Base-by-base conservation (phyloP, 2,113 vertebrate species). In the Gallinago paraguaiae region DNA sequence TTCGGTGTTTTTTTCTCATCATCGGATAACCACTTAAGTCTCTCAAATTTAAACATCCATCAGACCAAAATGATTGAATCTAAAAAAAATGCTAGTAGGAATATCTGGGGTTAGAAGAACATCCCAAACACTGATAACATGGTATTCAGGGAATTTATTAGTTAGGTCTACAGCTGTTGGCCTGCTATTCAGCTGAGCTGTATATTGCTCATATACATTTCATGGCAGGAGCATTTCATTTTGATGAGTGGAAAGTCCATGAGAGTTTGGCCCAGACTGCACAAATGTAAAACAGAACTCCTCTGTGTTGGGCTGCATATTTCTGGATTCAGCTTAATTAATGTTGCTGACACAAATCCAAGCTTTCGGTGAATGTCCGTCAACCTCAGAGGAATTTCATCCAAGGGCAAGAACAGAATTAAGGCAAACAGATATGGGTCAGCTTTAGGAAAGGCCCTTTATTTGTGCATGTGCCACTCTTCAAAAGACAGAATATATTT, bases 151-250 rank as follows among this genome's bases (percentile, higher is more conserved):
- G 96, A 96, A 96, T 97, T 95, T 97, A 94, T 93, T 89, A 89
- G 74, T 82, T 64, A 93, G 90, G 57, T 92, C 96, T 91, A 96
- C 96, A 97, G 96, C 95, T 97, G 95, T 94, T 93, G 74, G 93
- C 70, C 61, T 93, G 74, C 86, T 96, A 87, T 92, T 95, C 83
- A 87, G 70, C 75, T 67, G 78, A 91, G 91, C 86, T 76, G 61
- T 79, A 70, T 41, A 30, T 91, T 17, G 2, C 86, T 94, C 88
- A 93, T 82, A 96, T 94, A 93, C 88, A 96, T 97, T 96, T 95
- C 96, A 96, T 85, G 91, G 77, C 83, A 89, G 81, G 18, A 93
- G 81, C 69, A 71, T 91, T 96, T 96, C 57, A 89, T 92, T 92
- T 84, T 89, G 86, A 79, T 87, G 93, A 91, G 86, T 82, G 86